Percentiles rank a stretch among this genome's conserved stretches.
phyloP scores from a whole-genome alignment of 2,797 vertebrate species.

The Lophius americanus region DNA sequence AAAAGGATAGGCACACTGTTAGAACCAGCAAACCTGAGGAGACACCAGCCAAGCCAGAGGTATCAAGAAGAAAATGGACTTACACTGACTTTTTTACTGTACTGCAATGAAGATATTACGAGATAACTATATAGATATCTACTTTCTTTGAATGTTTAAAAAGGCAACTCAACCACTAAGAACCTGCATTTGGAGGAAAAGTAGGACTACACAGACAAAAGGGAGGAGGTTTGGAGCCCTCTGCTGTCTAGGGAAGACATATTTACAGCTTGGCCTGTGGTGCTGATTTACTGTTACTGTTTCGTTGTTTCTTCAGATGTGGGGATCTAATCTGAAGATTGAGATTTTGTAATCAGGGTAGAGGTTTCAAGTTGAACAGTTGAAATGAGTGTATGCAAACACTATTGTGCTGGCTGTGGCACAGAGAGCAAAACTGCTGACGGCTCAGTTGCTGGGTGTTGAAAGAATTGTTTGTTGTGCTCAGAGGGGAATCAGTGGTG shows the following conservation, averaged over 20 bases:
- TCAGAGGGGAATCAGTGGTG: constrained; percentile 62
- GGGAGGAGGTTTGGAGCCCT: constrained; percentile 9
- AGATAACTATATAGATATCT: too few relatives aligned
- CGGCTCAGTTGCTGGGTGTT: constrained; percentile 62
- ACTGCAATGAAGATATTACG: neutral
- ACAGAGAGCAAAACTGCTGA: constrained; percentile 70
- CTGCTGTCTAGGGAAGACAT: neutral
- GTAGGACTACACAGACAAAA: neutral
- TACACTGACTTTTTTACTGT: constrained; percentile 10
- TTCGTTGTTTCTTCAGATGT: neutral
- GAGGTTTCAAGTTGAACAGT: neutral
- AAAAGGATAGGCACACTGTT: constrained; percentile 68
- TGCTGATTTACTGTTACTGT: neutral
- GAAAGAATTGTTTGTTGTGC: constrained; percentile 54
- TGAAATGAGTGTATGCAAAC: constrained; percentile 10
- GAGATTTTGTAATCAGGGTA: neutral
- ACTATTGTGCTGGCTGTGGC: constrained; percentile 28
- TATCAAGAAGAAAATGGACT: constrained; percentile 48
- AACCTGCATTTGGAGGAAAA: constrained; percentile 16
- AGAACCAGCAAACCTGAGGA: constrained; percentile 50
- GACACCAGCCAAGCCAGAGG: constrained; percentile 63
- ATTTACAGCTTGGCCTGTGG: neutral
- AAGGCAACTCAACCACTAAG: neutral
- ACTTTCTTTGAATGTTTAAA: constrained; percentile 9
- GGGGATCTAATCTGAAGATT: neutral